Evolutionary conservation across 2,797 vertebrate genomes (phyloP).

Genomic region (Lithobates sylvaticus): DNA sequence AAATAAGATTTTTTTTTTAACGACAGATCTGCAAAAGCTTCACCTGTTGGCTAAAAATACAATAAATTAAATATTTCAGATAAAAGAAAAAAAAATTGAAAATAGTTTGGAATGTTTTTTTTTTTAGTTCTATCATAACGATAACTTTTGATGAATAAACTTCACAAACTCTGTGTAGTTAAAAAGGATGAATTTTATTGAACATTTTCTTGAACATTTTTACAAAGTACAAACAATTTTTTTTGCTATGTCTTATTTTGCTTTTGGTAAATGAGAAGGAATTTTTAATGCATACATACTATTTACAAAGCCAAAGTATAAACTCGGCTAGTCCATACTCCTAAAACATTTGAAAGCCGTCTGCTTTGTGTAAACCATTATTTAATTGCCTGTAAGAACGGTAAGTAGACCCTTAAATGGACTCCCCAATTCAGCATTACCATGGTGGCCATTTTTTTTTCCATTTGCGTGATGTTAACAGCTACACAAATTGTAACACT

Average conservation of each 20-base stretch:
- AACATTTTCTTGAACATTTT: conserved; percentile 82
- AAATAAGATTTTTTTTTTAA: too few relatives aligned
- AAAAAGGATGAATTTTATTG: conserved; percentile 83
- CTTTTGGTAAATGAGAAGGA: conserved; percentile 70
- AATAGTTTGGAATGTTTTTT: too few relatives aligned
- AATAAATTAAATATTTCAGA: too few relatives aligned
- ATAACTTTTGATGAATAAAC: too few relatives aligned
- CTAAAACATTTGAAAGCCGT: not conserved
- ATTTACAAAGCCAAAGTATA: conserved; percentile 18
- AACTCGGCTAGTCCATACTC: conserved; percentile 5
- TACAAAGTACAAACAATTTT: conserved; percentile 81
- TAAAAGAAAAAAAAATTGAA: too few relatives aligned
- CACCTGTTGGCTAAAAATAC: too few relatives aligned
- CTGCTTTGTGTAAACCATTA: conserved; percentile 25
- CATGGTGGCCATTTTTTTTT: not conserved
- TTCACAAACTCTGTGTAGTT: conserved; percentile 65
- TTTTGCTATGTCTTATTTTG: conserved; percentile 70
- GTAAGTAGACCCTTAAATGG: conserved; percentile 7
- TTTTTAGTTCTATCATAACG: too few relatives aligned
- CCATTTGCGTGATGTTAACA: not conserved
- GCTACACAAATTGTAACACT: not conserved
- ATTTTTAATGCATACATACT: conserved; percentile 56
- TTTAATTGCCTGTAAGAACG: not conserved
- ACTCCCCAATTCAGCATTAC: not conserved
- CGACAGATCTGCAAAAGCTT: too few relatives aligned